Evolutionary conservation across 2,797 vertebrate species (phyloP), one percentile per base, ranked within the genome.

Genomic region (Rhabdomys pumilio): DNA sequence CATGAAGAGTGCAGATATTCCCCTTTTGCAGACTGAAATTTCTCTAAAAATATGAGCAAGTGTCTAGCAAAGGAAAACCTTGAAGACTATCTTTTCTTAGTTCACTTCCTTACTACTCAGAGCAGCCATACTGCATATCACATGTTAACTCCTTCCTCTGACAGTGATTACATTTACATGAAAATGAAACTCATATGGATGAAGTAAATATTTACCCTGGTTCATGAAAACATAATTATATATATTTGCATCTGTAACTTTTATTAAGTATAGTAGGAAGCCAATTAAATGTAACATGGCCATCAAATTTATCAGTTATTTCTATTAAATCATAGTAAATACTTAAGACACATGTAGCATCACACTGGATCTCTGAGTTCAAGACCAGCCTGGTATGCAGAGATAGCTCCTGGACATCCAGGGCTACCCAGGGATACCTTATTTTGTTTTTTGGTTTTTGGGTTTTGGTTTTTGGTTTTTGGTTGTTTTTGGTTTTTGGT

Each of bases 291-390:
- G 9, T 14, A 88, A 38, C 59, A 41, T 72, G 50, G 10, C n/a
- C 69, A 86, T 95, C 93, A 95, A 93, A 90, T 1, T 57, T 24
- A 61, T 65, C 34, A 53, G 76, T 90, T 90, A 26, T 65, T 97
- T 95, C 76, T 81, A 50, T 75, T 50, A 50, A 44, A 11, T 89
- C 87, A 44, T 67, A 47, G 76, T 85, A n/a, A 75, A 53, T 50
- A 8, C 29, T 34, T 85, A n/a, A 55, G 10, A 81, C 44, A 67
- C 2, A 3, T 15, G 12, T 24, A n/a, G 47, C 34, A 1, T 11
- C 6, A n/a, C 19, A n/a, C 3, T 22, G 19, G 11, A 50, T 67
- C 15, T 67, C 44, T 50, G 29, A 50, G 63, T n/a, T 85, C 19
- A 50, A 67, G 19, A n/a, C 5, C 19, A 50, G 19, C 1, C 20